Conservation (phyloP, 2,888 invertebrate species). For the Plagiodera versicolora region DNA sequence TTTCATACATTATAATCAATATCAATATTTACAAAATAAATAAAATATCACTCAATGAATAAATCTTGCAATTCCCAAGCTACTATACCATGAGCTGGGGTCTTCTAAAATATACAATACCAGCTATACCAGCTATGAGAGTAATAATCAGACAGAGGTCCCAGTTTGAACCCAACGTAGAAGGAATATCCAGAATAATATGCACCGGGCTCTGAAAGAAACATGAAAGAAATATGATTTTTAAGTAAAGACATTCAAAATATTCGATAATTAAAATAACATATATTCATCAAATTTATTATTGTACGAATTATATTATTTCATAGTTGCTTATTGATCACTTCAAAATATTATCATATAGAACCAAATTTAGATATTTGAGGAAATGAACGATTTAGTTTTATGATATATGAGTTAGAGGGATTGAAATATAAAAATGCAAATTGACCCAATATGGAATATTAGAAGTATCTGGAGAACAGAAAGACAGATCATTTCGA, state of each 20-base stretch:
- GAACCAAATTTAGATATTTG: too few relatives aligned
- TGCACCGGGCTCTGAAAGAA: conserved; percentile 64
- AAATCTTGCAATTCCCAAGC: not conserved
- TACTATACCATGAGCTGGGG: conserved; percentile 50
- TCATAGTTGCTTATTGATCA: too few relatives aligned
- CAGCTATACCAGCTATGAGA: conserved; percentile 78
- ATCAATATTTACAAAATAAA: conserved; percentile 32
- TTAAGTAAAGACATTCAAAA: not conserved
- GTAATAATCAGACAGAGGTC: conserved; percentile 88
- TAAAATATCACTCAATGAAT: conserved; percentile 23
- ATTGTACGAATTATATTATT: too few relatives aligned
- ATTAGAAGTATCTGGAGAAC: too few relatives aligned
- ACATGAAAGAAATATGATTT: conserved; percentile 16
- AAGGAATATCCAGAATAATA: conserved; percentile 68
- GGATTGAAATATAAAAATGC: too few relatives aligned
- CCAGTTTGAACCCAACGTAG: conserved; percentile 84
- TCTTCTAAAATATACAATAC: conserved; percentile 78
- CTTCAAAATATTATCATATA: too few relatives aligned
- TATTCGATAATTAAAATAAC: too few relatives aligned
- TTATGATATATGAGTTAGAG: too few relatives aligned
- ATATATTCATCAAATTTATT: too few relatives aligned
- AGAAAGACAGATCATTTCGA: too few relatives aligned
- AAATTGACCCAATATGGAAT: too few relatives aligned
- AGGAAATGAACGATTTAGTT: too few relatives aligned
- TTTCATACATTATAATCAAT: conserved; percentile 4